Evolutionary conservation across 2,888 invertebrate genomes (phyloP).

Genomic region (Eurytoma adleriae): DNA sequence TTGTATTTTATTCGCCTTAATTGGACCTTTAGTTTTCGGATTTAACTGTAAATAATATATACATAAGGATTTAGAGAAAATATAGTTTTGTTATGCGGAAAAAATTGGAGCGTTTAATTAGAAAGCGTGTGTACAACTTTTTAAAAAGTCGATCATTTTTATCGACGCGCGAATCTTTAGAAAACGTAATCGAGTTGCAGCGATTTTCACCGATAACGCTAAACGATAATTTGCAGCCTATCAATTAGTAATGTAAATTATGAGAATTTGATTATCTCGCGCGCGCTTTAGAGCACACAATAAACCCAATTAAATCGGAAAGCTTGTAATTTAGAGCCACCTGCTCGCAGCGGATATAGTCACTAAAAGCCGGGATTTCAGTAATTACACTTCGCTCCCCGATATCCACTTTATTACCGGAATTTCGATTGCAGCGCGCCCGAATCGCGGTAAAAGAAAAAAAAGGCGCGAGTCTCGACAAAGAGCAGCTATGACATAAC

Average conservation of each 20-base stretch:
- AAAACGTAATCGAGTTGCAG: background rate
- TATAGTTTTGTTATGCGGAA: too few species aligned
- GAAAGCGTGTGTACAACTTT: background rate
- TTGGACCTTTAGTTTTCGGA: background rate
- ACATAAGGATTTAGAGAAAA: too few species aligned
- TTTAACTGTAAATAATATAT: too few species aligned
- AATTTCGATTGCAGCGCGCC: background rate
- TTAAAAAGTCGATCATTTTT: background rate
- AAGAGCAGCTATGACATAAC: too few species aligned
- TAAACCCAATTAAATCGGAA: conserved; percentile 2
- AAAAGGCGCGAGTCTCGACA: background rate
- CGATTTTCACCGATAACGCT: conserved; percentile 14
- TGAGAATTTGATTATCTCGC: background rate
- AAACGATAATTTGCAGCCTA: background rate
- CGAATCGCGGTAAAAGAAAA: background rate
- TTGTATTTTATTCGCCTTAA: background rate
- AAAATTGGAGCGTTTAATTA: too few species aligned
- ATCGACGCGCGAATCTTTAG: background rate
- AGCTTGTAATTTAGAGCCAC: background rate
- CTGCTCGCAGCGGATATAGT: too few species aligned
- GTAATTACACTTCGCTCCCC: too few species aligned
- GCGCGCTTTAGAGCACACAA: background rate
- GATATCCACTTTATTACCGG: too few species aligned
- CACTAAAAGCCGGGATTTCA: too few species aligned
- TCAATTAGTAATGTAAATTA: conserved; percentile 6